Evolutionary conservation across 2,888 invertebrate genomes (phyloP).

Genomic region (Scrobipalpa costella): DNA sequence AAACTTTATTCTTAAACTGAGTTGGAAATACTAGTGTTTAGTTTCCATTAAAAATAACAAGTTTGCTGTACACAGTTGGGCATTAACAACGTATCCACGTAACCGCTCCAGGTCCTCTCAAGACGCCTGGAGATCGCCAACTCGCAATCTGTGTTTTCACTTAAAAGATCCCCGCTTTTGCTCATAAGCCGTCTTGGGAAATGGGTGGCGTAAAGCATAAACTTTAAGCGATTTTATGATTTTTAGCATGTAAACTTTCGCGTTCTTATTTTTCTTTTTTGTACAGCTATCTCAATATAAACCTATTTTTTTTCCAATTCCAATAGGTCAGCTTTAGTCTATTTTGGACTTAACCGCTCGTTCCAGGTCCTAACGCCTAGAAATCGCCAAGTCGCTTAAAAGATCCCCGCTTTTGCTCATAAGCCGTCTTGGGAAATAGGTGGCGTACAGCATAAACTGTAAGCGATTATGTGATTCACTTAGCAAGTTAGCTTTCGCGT

Average conservation of each 20-base stretch:
- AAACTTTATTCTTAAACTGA: too few species aligned
- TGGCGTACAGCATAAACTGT: conserved; percentile 33
- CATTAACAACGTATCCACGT: conserved; percentile 10
- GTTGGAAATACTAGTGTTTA: too few species aligned
- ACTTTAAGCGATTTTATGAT: conserved; percentile 15
- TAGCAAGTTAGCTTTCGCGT: too few species aligned
- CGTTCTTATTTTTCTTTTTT: too few species aligned
- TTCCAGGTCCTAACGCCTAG: not conserved
- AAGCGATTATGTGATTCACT: not conserved
- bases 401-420: conserved; percentile 53
- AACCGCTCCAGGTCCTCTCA: conserved; percentile 3
- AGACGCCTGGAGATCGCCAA: conserved; percentile 16
- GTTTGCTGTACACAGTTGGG: not conserved
- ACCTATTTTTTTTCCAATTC: too few species aligned
- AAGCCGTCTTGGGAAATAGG: conserved; percentile 36
- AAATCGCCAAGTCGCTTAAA: conserved; percentile 39
- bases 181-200: conserved; percentile 42
- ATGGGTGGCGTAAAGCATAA: conserved; percentile 33
- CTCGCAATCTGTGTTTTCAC: conserved; percentile 43
- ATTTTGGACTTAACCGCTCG: too few species aligned
- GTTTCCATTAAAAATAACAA: not conserved
- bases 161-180: conserved; percentile 53
- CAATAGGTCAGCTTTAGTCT: too few species aligned
- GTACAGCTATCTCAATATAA: too few species aligned
- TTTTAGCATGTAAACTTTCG: too few species aligned